Percentiles rank a stretch among this genome's conserved stretches.
Conservation (phyloP, 2,888 invertebrate species). For the Oligia fasciuncula region DNA sequence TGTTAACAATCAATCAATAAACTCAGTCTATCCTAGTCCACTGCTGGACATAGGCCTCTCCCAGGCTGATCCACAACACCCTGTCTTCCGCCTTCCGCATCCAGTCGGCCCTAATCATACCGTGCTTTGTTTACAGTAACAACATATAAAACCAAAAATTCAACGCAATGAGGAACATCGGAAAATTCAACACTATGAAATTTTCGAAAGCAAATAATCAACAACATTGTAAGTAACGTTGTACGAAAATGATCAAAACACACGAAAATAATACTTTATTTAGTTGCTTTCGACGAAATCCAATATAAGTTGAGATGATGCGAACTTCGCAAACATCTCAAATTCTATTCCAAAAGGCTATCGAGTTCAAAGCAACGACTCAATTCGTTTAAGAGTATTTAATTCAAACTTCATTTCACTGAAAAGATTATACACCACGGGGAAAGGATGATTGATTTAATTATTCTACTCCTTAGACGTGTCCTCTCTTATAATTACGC, state of each 20-base stretch:
- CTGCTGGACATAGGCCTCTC: not conserved
- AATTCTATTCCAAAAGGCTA: constrained; percentile 79
- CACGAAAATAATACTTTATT: constrained; percentile 56
- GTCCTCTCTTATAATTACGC: constrained; percentile 89
- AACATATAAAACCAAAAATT: not conserved
- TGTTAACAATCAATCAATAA: not conserved
- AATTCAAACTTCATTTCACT: constrained; percentile 86
- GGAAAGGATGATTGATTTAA: constrained; percentile 89
- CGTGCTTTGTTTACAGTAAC: not conserved
- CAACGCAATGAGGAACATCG: not conserved
- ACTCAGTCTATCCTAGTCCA: not conserved
- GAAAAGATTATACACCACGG: constrained; percentile 88
- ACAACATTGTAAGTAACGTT: constrained; percentile 9
- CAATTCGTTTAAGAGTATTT: constrained; percentile 83
- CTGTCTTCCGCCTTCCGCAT: not conserved
- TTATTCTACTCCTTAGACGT: constrained; percentile 88
- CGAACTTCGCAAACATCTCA: constrained; percentile 75
- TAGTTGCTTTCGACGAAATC: constrained; percentile 69
- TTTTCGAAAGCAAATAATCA: constrained; percentile 23
- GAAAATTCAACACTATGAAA: not conserved
- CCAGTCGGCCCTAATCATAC: not conserved
- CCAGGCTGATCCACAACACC: not conserved
- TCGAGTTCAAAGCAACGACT: constrained; percentile 80
- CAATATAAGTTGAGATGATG: constrained; percentile 75
- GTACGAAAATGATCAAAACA: constrained; percentile 59